Evolutionary conservation across 2,113 vertebrate genomes (phyloP).

Genomic region (Melanerpes aurifrons): DNA sequence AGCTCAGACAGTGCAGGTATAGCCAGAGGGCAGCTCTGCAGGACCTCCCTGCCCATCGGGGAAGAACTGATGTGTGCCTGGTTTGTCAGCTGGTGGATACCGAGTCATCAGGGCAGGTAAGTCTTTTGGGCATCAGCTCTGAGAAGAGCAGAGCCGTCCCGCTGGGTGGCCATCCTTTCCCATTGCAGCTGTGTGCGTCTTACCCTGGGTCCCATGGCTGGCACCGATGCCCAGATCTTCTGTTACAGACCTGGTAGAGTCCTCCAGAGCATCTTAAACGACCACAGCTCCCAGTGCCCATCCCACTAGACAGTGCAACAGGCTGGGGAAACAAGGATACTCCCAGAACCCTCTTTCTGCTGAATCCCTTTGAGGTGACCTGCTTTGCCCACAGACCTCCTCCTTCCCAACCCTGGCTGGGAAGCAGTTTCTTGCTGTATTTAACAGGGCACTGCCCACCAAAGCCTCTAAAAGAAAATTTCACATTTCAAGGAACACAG

Average conservation of each 20-base stretch:
- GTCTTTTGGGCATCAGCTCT: neutral
- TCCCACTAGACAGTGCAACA: neutral
- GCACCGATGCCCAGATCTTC: neutral
- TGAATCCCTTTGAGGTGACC: neutral
- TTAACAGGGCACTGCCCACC: neutral
- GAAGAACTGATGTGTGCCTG: neutral
- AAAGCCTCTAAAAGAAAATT: neutral
- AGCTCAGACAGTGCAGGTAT: slow-evolving; percentile 5
- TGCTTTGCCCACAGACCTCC: neutral
- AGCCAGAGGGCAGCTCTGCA: neutral
- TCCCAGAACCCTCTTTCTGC: neutral
- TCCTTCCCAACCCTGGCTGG: neutral
- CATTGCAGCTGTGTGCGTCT: neutral
- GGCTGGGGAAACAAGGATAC: neutral
- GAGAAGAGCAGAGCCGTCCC: neutral
- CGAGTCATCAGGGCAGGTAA: accelerated
- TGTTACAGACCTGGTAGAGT: neutral
- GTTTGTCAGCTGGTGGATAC: neutral
- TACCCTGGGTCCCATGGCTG: neutral
- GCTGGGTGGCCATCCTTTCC: neutral
- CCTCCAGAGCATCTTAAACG: neutral
- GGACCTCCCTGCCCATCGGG: neutral
- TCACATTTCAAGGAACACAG: neutral
- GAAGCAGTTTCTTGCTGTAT: neutral
- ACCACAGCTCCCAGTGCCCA: neutral